Percentiles rank a stretch among this genome's conserved stretches.
Conservation (phyloP, 2,113 vertebrate species). For the Amphiprion ocellaris region DNA sequence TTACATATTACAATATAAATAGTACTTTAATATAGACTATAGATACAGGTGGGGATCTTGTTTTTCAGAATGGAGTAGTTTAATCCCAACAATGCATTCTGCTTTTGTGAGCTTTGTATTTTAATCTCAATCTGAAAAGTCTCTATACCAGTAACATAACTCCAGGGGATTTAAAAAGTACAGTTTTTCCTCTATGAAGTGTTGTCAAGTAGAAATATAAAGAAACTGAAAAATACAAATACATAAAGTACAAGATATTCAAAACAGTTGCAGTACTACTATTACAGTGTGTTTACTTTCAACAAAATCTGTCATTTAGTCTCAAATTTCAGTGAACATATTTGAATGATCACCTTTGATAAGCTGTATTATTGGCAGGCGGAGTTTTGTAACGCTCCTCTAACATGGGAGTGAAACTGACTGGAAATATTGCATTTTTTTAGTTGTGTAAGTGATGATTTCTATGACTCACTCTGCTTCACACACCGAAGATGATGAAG, state of each 20-base stretch:
- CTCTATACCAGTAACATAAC: too few species aligned
- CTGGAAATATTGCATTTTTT: conserved; percentile 6
- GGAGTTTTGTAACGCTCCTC: background rate
- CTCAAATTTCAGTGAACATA: background rate
- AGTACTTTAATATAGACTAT: too few species aligned
- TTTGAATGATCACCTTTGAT: too few species aligned
- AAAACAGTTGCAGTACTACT: too few species aligned
- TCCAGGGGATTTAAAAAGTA: too few species aligned
- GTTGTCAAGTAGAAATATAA: background rate
- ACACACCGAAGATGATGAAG: background rate
- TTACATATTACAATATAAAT: background rate
- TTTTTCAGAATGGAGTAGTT: too few species aligned
- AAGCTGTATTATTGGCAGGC: background rate
- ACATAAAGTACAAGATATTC: too few species aligned
- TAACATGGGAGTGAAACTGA: background rate
- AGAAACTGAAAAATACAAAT: background rate
- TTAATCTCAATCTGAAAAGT: too few species aligned
- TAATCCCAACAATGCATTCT: too few species aligned
- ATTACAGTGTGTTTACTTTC: background rate
- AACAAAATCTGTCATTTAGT: background rate
- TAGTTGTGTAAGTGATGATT: conserved; percentile 29
- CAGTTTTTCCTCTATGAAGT: background rate
- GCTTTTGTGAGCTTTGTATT: too few species aligned
- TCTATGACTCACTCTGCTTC: conserved; percentile 21
- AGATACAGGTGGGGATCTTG: too few species aligned